Base-by-base conservation (phyloP, 2,797 vertebrate species). In the Halcyon smyrnensis region DNA sequence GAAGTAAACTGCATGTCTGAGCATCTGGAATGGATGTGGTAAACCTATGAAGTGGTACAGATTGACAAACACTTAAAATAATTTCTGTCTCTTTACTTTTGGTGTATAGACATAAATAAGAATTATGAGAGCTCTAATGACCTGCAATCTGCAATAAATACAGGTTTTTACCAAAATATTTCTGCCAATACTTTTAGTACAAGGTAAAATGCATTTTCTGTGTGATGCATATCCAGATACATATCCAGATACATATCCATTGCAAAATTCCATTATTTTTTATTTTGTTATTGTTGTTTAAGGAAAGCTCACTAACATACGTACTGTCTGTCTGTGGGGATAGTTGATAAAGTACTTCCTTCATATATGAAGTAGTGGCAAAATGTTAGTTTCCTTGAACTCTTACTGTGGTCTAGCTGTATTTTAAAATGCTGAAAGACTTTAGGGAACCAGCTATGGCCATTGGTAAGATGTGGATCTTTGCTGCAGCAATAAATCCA, bases 21-120 rank as follows among this genome's bases (percentile, higher is more conserved):
- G 32, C 60, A 36, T n/a, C 34, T 24, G 34, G 62, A 43, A 39
- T 71, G 21, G 60, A 25, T 54, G 21, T 43, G 83, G n/a, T 8
- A 20, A 23, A 24, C 25, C 50, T 63, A 24, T 25, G 43, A 74
- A 62, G 43, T 24, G 19, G 24, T 74, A 53, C 36, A 54, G 65
- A 57, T 70, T 60, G 48, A 60, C 46, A 62, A 21, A 59, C 19
- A 12, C 36, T 57, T 73, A 56, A 87, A 89, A 56, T 27, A 60
- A 43, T 95, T 92, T 71, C 17, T 94, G 15, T 69, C 68, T 60
- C 9, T 25, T 83, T 85, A 48, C 69, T 90, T 88, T 86, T 78
- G 48, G 4, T 34, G 16, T 84, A 54, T 90, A 10, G 51, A 85
- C 87, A 53, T 62, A 94, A 96, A 54, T 68, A 97, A 94, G 90